These are phyloP conservation scores for Podabrus alpinus DNA, from an alignment of 2,888 invertebrate genomes.

Conservation along the genomic window DNA sequence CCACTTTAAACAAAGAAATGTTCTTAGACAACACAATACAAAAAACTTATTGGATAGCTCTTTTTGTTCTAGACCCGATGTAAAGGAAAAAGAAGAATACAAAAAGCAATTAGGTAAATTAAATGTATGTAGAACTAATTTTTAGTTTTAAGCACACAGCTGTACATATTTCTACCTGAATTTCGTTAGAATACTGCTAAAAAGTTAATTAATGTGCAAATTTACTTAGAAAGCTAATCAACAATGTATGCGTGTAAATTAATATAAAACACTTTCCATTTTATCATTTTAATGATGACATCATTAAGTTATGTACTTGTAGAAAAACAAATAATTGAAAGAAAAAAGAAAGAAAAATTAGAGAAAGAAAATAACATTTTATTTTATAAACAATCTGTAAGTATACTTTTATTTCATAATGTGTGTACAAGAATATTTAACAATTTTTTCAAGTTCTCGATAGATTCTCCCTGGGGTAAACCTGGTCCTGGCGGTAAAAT, in stretches of 20 bases:
- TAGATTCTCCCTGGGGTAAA: conserved; percentile 65
- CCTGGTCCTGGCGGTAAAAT: conserved; percentile 73
- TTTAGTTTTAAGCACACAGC: not conserved
- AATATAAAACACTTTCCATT: not conserved
- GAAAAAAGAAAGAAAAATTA: conserved; percentile 57
- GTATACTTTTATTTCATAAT: conserved; percentile 23
- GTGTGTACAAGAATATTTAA: not conserved
- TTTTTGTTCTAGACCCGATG: conserved; percentile 67
- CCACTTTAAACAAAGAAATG: conserved; percentile 49
- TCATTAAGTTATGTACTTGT: conserved; percentile 42
- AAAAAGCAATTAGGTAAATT: conserved; percentile 65
- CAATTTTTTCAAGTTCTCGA: conserved; percentile 45
- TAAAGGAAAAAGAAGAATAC: conserved; percentile 61
- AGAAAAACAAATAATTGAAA: conserved; percentile 65
- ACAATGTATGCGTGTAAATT: not conserved
- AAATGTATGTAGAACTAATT: not conserved
- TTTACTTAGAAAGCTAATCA: not conserved
- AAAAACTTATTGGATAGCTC: conserved; percentile 71
- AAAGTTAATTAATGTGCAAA: not conserved
- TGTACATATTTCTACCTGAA: not conserved
- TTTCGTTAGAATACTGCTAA: not conserved
- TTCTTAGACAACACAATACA: conserved; percentile 62
- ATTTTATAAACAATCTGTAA: conserved; percentile 63
- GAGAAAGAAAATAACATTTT: conserved; percentile 58
- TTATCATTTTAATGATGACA: not conserved